Evolutionary conservation across 2,113 vertebrate species (phyloP), one percentile per base, ranked within the genome.

Genomic region (Esox niger): DNA sequence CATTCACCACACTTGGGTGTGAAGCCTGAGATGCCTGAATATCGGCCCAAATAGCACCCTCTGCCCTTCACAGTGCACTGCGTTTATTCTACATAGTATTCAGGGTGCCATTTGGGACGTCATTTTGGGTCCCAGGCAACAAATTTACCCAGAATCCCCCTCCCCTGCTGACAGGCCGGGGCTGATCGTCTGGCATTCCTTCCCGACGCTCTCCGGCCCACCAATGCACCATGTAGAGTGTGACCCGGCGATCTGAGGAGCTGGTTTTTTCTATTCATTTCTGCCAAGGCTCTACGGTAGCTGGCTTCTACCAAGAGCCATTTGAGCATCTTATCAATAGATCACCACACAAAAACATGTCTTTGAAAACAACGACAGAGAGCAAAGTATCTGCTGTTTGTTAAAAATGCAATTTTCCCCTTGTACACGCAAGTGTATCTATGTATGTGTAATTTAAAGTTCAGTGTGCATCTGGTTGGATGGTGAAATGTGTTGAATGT

Each of bases 161-260:
- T 63, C 66, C 76, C 78, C 77, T n/a, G 54, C 73, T 83, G 81
- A 84, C 84, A 87, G 68, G 58, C 84, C 6, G 71, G 71, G 82
- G 85, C 86, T 88, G 84, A 90, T 88, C 87, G 90, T 81, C 76
- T 85, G 79, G 80, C 89, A 89, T 91, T 90, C 86, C 87, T 81
- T 2, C 1, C 58, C 70, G 70, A 79, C 62, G 74, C 66, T 87
- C 80, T 38, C 35, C 11, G 11, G 17, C 38, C 5, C 15, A 1
- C 3, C 17, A 89, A 88, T 86, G 83, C 82, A 82, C 88, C 86
- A 89, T 89, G 78, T 88, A 4, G 13, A 84, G 88, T 86, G 78
- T 86, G 87, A 88, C 91, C 86, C 80, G 71, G 55, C 88, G 85
- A 88, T 88, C 81, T 82, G 67, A 49, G 63, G 71, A 20, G 6